A percentile compares a stretch with the other conserved stretches of the same genome.
These are phyloP conservation scores for Eucidaris tribuloides DNA, from an alignment of 35 echinoderm and acorn worm species.

Conservation along the genomic window DNA sequence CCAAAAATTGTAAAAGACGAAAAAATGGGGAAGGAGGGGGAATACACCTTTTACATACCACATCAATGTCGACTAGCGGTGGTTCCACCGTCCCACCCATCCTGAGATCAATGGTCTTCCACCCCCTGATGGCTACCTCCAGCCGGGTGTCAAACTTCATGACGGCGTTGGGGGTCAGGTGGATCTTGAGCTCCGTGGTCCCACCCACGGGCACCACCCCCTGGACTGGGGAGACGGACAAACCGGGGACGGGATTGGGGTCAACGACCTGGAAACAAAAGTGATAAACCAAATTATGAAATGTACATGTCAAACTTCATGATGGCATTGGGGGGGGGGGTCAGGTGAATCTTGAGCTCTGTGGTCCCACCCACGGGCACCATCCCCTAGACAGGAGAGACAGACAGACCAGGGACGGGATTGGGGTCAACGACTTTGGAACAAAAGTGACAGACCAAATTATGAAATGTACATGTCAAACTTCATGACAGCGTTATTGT, in stretches of 20 bases:
- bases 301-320: slow-evolving; percentile 95
- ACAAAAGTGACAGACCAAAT: background rate
- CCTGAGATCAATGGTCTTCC: slow-evolving; percentile 97
- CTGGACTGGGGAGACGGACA: slow-evolving; percentile 80
- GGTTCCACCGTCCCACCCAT: slow-evolving; percentile 97
- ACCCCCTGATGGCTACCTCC: slow-evolving; percentile 91
- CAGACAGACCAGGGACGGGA: slow-evolving; percentile 73
- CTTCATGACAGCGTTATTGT: too few relatives aligned
- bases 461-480: too few relatives aligned
- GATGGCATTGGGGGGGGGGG: slow-evolving; percentile 72
- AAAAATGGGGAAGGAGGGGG: background rate
- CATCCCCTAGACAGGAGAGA: slow-evolving; percentile 73
- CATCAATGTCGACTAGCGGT: slow-evolving; percentile 88
- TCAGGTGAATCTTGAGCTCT: slow-evolving; percentile 64
- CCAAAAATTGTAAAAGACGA: background rate
- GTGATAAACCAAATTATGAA: background rate
- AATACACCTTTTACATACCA: slow-evolving; percentile 45
- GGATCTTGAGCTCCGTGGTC: slow-evolving; percentile 77
- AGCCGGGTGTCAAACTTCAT: slow-evolving; percentile 99
- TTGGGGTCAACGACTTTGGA: slow-evolving; percentile 73
- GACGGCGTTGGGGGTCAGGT: slow-evolving; percentile 79
- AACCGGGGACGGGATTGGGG: slow-evolving; percentile 86
- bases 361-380: slow-evolving; percentile 83
- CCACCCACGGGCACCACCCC: slow-evolving; percentile 92
- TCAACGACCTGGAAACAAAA: slow-evolving; percentile 66